Evolutionary conservation across 2,888 invertebrate genomes (phyloP).

Genomic region (Glomeris marginata): DNA sequence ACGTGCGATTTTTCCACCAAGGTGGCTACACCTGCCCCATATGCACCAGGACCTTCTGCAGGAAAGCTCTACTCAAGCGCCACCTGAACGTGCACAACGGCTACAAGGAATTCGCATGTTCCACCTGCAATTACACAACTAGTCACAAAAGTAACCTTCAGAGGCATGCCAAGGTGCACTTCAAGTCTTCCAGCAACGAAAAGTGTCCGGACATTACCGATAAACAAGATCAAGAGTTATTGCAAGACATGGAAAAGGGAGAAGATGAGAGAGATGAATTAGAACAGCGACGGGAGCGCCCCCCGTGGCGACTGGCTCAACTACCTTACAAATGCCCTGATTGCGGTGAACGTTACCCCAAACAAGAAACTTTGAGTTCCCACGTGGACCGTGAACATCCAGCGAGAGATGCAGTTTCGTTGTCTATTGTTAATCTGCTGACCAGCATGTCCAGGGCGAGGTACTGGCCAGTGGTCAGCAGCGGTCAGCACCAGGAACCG

Average conservation of each 20-base stretch:
- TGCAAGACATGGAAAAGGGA: background rate
- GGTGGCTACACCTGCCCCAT: background rate
- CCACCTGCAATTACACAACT: conserved; percentile 27
- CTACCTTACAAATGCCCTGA: background rate
- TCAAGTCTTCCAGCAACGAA: background rate
- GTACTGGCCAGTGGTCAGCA: background rate
- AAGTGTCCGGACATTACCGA: too few species aligned
- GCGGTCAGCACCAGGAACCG: background rate
- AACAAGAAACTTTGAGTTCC: background rate
- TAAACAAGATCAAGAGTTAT: background rate
- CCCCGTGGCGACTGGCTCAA: background rate
- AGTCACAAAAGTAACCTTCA: conserved; percentile 30
- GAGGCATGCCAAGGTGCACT: conserved; percentile 19
- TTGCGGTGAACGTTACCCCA: background rate
- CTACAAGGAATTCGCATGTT: conserved; percentile 26
- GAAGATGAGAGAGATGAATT: background rate
- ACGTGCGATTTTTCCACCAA: background rate
- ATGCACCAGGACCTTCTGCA: background rate
- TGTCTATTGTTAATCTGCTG: background rate
- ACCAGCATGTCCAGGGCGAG: background rate
- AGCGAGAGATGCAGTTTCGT: background rate
- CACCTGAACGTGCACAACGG: conserved; percentile 29
- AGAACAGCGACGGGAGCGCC: background rate
- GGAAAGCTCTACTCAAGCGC: conserved; percentile 28
- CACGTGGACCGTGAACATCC: background rate